Conservation (phyloP, 2,113 vertebrate species). For the Sander lucioperca region DNA sequence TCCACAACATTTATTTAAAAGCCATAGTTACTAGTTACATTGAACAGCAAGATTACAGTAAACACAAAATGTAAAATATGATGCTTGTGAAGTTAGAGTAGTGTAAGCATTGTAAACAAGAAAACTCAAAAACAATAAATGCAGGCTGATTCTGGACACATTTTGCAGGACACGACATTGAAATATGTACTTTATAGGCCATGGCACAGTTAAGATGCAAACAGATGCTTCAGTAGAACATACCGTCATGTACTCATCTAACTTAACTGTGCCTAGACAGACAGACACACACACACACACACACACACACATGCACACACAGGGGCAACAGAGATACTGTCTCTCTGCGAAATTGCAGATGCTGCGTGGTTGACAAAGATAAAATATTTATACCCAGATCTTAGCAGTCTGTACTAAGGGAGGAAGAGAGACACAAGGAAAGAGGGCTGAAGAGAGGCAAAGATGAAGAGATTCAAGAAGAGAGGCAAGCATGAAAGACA, state of each 20-base stretch:
- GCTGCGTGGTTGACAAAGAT: constrained; percentile 70
- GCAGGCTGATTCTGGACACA: neutral
- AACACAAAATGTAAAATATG: too few relatives aligned
- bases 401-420: constrained; percentile 57
- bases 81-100: neutral
- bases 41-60: too few relatives aligned
- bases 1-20: too few relatives aligned
- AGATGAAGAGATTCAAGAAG: constrained; percentile 26
- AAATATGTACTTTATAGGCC: constrained; percentile 23
- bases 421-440: constrained; percentile 28
- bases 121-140: neutral
- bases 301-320: constrained; percentile 20
- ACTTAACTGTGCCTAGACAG: constrained; percentile 22
- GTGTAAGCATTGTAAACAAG: neutral
- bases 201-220: constrained; percentile 33
- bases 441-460: constrained; percentile 22
- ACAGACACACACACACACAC: constrained; percentile 14
- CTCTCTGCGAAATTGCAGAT: constrained; percentile 63
- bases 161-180: neutral
- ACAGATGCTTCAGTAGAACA: constrained; percentile 55
- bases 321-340: constrained; percentile 44
- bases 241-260: constrained; percentile 15
- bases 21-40: too few relatives aligned
- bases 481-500: constrained; percentile 25
- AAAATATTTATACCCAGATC: constrained; percentile 79